Evolutionary conservation across 2,113 vertebrate genomes (phyloP).

Genomic region (Anarhynchus alexandrinus): DNA sequence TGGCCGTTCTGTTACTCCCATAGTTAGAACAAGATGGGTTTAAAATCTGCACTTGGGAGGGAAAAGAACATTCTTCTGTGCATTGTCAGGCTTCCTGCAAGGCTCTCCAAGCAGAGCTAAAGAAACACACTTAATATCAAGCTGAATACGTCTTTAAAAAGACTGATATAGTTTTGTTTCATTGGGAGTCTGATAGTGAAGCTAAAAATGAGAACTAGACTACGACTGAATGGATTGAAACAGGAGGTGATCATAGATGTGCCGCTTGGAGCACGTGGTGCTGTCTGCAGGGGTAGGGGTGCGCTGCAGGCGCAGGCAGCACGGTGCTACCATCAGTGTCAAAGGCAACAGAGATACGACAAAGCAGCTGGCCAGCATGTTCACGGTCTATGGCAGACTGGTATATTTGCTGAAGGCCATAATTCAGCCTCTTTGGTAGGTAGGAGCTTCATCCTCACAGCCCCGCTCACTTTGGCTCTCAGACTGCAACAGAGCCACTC

Average conservation of each 20-base stretch:
- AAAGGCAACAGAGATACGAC: not conserved
- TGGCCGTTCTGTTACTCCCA: not conserved
- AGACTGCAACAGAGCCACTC: not conserved
- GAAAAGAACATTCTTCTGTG: not conserved
- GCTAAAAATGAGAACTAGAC: not conserved
- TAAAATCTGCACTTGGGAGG: not conserved
- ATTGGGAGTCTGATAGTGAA: not conserved
- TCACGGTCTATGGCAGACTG: not conserved
- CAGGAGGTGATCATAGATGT: not conserved
- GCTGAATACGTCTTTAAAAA: not conserved
- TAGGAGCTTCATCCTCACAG: not conserved
- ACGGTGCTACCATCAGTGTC: rapidly evolving
- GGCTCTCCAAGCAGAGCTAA: not conserved
- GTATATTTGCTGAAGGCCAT: not conserved
- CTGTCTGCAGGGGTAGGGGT: not conserved
- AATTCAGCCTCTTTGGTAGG: not conserved
- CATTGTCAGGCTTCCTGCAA: not conserved
- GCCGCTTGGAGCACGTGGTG: not conserved
- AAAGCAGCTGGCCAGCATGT: not conserved
- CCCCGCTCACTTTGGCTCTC: not conserved
- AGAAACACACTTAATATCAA: not conserved
- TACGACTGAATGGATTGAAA: not conserved
- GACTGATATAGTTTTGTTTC: not conserved
- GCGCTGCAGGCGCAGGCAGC: not conserved
- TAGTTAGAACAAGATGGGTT: not conserved